Conservation (phyloP, 2,797 vertebrate genomes). For the Micromesistius poutassou region DNA sequence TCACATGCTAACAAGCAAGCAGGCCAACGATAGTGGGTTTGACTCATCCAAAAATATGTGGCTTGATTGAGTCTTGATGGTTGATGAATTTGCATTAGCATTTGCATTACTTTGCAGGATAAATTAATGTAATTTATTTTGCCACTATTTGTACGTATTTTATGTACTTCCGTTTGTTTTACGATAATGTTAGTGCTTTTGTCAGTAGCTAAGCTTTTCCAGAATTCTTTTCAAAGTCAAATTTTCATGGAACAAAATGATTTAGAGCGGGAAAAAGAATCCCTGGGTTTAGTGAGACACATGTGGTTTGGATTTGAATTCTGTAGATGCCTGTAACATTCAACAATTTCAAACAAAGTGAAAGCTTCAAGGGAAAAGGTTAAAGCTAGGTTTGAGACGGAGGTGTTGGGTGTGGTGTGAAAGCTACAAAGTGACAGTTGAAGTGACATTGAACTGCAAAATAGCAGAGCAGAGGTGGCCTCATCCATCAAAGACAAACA, state of each 20-base stretch:
- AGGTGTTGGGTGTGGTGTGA: background rate
- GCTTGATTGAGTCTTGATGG: background rate
- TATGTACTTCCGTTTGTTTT: background rate
- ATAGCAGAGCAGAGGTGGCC: slow-evolving; percentile 7
- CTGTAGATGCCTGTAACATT: background rate
- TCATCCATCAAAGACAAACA: slow-evolving; percentile 23
- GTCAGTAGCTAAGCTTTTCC: background rate
- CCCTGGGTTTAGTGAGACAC: background rate
- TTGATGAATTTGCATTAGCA: no score
- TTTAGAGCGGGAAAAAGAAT: background rate
- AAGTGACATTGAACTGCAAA: background rate
- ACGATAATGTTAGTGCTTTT: background rate
- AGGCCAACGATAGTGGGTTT: no score
- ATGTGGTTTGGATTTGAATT: background rate
- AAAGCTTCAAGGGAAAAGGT: background rate
- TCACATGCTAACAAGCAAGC: background rate
- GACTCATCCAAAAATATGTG: no score
- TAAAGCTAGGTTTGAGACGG: background rate
- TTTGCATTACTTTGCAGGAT: background rate
- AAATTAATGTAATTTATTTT: background rate
- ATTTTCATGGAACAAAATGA: background rate
- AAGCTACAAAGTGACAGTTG: background rate
- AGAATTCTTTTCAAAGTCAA: background rate
- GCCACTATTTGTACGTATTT: background rate
- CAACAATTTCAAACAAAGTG: background rate